Evolutionary conservation across 2,797 vertebrate species (phyloP), one percentile per base, ranked within the genome.

Genomic region (Distichodus sexfasciatus): DNA sequence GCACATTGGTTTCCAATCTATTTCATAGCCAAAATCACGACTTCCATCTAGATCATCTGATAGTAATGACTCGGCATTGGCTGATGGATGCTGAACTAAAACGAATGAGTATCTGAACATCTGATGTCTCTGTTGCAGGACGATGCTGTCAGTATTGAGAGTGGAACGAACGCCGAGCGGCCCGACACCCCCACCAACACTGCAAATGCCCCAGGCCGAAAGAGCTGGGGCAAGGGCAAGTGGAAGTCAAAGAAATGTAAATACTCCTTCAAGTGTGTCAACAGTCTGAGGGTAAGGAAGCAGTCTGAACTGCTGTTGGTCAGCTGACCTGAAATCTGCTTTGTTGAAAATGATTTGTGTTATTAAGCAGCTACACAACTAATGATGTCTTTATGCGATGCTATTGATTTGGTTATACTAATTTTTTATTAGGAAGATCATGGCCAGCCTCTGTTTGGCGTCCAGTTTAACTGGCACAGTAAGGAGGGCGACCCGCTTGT

Each of bases 401-500:
- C 1, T 36, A 19, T 58, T 17, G 21, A 26, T 28, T 11, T 0
- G 1, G 2, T 28, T 17, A 15, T 6, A 66, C 36, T 35, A 5
- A 29, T 38, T 14, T 21, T 15, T 36, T 12, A 40, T 54, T 82
- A 98, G 97, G 97, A 99, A 88, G 96, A 99, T 82, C 97, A 99
- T 50, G 93, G 94, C 7, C 97, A 98, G 83, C 97, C 97, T 6
- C 85, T 99, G 76, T 99, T 99, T 84, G 97, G 96, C 51, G 97
- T 99, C 50, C 97, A 99, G 77, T 99, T 99, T 79, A 99, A 99
- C 85, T 99, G 97, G 97, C 94, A 99, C 86, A 99, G 96, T 84
- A 98, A 98, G 83, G 96, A 98, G 87, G 97, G 97, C 8, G 97
- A 99, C 84, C 97, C 97, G 0, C 87, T 99, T 51, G 97, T 99